Evolutionary conservation across 2,888 invertebrate species (phyloP).

Genomic region (Sinelater perroti): DNA sequence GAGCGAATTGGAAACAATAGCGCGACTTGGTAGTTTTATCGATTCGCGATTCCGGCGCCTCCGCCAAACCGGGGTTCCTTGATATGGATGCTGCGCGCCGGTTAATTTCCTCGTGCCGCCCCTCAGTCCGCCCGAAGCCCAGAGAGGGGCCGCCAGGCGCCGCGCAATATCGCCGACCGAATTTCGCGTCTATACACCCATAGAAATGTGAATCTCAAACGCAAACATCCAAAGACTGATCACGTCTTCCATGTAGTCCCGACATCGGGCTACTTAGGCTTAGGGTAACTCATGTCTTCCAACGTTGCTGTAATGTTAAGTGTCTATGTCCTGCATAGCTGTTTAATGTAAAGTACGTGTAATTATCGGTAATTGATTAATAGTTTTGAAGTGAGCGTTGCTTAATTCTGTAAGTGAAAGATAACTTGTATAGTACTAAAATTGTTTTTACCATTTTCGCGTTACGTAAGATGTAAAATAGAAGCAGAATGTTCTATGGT

Average conservation of each 20-base stretch:
- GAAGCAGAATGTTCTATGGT: conserved; percentile 55
- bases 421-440: no score
- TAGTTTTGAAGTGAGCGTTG: neutral
- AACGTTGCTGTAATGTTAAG: conserved; percentile 53
- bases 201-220: conserved; percentile 44
- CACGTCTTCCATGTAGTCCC: conserved; percentile 62
- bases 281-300: conserved; percentile 64
- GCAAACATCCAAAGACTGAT: conserved; percentile 59
- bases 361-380: conserved; percentile 4
- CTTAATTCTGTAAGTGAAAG: no score
- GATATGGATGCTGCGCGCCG: conserved; percentile 53
- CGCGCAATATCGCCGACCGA: conserved; percentile 37
- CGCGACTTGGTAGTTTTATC: conserved; percentile 28
- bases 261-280: conserved; percentile 52
- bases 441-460: no score
- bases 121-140: conserved; percentile 42
- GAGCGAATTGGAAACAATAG: conserved; percentile 18
- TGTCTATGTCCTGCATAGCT: neutral
- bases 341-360: neutral
- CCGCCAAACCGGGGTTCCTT: conserved; percentile 35
- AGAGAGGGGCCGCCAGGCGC: conserved; percentile 34
- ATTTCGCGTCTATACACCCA: neutral
- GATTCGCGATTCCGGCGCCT: conserved; percentile 39
- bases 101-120: conserved; percentile 38
- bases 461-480: neutral